Base-by-base conservation (phyloP, 2,113 vertebrate species). In the Phrynocephalus versicolor region DNA sequence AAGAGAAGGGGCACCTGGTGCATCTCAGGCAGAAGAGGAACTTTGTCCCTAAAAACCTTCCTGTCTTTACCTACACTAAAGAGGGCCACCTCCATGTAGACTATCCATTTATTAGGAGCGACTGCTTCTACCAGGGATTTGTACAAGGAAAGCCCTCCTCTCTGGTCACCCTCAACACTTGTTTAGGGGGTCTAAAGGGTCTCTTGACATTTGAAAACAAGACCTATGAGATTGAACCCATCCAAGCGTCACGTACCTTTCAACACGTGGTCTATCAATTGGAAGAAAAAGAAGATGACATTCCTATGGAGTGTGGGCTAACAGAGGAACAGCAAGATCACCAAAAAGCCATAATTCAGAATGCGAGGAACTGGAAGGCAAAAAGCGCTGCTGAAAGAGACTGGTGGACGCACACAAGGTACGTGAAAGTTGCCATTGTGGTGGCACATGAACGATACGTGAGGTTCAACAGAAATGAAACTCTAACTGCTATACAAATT, bases 41-140 rank as follows among this genome's bases (percentile, higher is more conserved):
- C 1, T 64, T 95, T 64, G 27, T 87, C 14, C 84, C 93, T 55
- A 70, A 33, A 45, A 85, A 90, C 18, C 69, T 95, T 65, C 78
- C 83, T 1, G 21, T 94, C 30, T 92, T 95, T 81, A 94, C 94
- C 23, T 96, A 95, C 19, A 82, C 84, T 0, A 19, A 64, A 23
- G 79, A 67, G 16, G 92, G 92, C 2, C 3, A n/a, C 3, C 83
- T 91, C 18, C 25, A 75, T 25, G 55, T 91, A 64, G 92, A 95
- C 33, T 88, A 89, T 0, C 90, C 87, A 30, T 87, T 94, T 0
- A 41, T 95, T 33, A 90, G 9, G 5, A 80, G 90, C 79, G 81
- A 89, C 82, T 95, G 95, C 84, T 93, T 93, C 69, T 92, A 92
- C 30, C 91, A 91, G 27, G 94, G 94, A 0, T 83, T 89, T 15